phyloP scores from a whole-genome alignment of 2,888 invertebrate species.

The Idaea aversata region DNA sequence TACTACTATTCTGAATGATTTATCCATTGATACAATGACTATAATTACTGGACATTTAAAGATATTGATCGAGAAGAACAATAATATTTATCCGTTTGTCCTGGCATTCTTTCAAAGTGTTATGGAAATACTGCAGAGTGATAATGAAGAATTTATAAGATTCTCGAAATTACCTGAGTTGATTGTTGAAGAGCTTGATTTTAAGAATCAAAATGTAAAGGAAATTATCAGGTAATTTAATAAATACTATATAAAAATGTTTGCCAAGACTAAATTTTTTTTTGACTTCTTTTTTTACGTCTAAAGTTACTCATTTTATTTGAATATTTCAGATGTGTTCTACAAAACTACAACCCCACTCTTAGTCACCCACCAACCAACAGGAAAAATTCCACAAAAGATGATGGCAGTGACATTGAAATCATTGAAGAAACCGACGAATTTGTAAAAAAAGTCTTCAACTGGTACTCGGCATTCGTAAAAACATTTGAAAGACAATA shows the following conservation, averaged over 20 bases:
- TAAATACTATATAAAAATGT: neutral
- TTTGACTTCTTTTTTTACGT: conserved; percentile 8
- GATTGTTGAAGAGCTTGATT: conserved; percentile 80
- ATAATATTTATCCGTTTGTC: conserved; percentile 80
- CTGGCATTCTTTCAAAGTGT: conserved; percentile 77
- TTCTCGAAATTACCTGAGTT: conserved; percentile 78
- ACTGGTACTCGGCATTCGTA: conserved; percentile 80
- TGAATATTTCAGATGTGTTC: conserved; percentile 63
- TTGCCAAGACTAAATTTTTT: too few relatives aligned
- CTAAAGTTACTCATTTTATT: conserved; percentile 4
- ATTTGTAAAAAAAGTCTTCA: conserved; percentile 55
- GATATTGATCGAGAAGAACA: conserved; percentile 76
- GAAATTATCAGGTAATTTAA: conserved; percentile 79
- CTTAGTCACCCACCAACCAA: conserved; percentile 8
- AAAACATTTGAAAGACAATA: conserved; percentile 85
- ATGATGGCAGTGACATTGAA: conserved; percentile 69
- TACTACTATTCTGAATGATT: conserved; percentile 71
- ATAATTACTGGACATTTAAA: conserved; percentile 68
- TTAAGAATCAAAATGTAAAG: conserved; percentile 78
- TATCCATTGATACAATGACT: conserved; percentile 59
- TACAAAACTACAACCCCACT: conserved; percentile 30
- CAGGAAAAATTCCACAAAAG: conserved; percentile 23
- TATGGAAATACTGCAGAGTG: conserved; percentile 71
- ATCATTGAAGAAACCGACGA: conserved; percentile 64
- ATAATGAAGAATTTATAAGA: conserved; percentile 66